A percentile compares a stretch with the other conserved stretches of the same genome.
Evolutionary conservation across 2,888 invertebrate species (phyloP).

Genomic region (Drosophila anceps): DNA sequence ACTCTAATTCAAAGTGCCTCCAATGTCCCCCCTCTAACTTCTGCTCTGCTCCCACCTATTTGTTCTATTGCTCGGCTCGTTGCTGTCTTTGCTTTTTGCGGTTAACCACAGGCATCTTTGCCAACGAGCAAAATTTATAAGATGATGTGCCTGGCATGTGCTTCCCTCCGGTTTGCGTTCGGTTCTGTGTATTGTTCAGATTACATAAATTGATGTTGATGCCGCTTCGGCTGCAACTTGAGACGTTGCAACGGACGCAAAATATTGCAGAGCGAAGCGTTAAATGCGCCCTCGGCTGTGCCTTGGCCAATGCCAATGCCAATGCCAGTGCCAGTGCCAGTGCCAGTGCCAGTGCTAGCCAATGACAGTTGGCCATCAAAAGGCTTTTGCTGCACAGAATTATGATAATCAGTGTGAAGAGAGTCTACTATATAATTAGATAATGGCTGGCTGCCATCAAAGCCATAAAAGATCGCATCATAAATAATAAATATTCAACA

Average conservation of each 20-base stretch:
- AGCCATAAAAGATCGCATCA: slow-evolving; percentile 19
- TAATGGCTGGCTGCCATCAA: slow-evolving; percentile 22
- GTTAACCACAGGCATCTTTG: slow-evolving; percentile 76
- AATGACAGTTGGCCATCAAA: slow-evolving; percentile 62
- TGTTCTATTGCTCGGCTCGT: neutral
- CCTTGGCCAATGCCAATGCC: slow-evolving; percentile 32
- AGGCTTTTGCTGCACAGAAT: slow-evolving; percentile 47
- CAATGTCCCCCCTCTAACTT: neutral
- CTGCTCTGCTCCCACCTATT: neutral
- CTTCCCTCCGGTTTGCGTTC: slow-evolving; percentile 3
- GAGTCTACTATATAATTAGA: slow-evolving; percentile 56
- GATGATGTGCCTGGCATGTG: slow-evolving; percentile 69
- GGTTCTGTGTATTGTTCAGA: slow-evolving; percentile 61
- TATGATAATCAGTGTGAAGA: slow-evolving; percentile 56
- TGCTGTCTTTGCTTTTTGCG: slow-evolving; percentile 51
- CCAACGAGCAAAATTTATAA: slow-evolving; percentile 75
- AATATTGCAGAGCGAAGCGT: slow-evolving; percentile 61
- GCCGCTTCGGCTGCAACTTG: slow-evolving; percentile 67
- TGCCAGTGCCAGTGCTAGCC: too few species aligned
- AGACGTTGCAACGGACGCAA: slow-evolving; percentile 47
- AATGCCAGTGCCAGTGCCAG: neutral
- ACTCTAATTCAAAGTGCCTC: slow-evolving; percentile 59
- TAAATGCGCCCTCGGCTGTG: slow-evolving; percentile 45
- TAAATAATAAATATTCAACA: slow-evolving; percentile 39
- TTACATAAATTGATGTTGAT: slow-evolving; percentile 78